Conservation (phyloP, 2,888 invertebrate species). For the Acrocyrtus sp. region DNA sequence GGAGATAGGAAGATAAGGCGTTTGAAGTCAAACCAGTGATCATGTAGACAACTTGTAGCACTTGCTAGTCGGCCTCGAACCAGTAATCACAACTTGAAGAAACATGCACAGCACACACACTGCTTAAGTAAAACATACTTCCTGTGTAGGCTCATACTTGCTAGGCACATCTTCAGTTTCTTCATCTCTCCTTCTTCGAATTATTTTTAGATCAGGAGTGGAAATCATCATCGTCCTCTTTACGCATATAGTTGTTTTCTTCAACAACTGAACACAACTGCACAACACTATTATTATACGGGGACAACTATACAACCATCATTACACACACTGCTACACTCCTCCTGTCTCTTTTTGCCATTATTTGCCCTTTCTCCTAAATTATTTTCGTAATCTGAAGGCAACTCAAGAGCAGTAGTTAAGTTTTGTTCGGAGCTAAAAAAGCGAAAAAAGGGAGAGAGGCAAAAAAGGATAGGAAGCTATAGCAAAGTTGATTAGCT, state of each 20-base stretch:
- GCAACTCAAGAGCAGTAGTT: slow-evolving; percentile 20
- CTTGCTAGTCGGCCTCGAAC: slow-evolving; percentile 51
- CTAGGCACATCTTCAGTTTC: neutral
- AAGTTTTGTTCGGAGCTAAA: no score
- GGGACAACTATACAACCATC: no score
- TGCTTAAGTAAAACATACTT: slow-evolving; percentile 34
- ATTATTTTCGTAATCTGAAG: slow-evolving; percentile 48
- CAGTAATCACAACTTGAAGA: slow-evolving; percentile 40
- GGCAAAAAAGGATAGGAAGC: neutral
- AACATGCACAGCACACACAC: slow-evolving; percentile 14
- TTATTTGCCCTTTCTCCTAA: slow-evolving; percentile 46
- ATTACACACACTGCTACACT: slow-evolving; percentile 12
- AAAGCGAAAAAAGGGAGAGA: slow-evolving; percentile 38
- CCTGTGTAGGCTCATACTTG: slow-evolving; percentile 53
- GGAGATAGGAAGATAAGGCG: neutral
- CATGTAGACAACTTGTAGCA: slow-evolving; percentile 51
- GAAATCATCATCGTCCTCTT: slow-evolving; percentile 5
- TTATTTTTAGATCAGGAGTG: slow-evolving; percentile 52
- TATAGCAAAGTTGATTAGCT: slow-evolving; percentile 36
- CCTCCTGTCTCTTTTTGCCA: slow-evolving; percentile 20
- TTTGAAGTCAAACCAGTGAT: slow-evolving; percentile 37
- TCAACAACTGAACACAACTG: neutral
- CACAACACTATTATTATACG: neutral
- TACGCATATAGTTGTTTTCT: neutral
- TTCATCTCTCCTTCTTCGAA: slow-evolving; percentile 18